Base-by-base conservation (phyloP, 2,797 vertebrate genomes). In the Manis javanica region DNA sequence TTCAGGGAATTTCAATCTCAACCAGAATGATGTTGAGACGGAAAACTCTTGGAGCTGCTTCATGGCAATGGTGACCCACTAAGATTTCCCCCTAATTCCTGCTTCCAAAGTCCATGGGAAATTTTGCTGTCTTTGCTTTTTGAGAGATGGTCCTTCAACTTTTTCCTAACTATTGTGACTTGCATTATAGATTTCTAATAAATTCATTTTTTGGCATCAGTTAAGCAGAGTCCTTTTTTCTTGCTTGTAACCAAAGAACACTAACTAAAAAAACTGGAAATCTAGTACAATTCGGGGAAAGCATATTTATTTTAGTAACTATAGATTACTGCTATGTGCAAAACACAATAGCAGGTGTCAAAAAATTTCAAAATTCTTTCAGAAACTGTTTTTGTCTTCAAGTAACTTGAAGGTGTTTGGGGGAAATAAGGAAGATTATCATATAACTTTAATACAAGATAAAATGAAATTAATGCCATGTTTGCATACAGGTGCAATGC, bases 281-380 rank as follows among this genome's bases (percentile, higher is more conserved):
- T n/a, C 23, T 87, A 95, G 59, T n/a, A 91, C 19, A 90, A 59
- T 37, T 34, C 88, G 5, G 42, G 78, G 34, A 86, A 96, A 75
- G 6, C 3, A n/a, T 57, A 85, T 49, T 71, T 79, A 90, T 87
- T 85, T 75, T 53, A 87, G 83, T 16, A 69, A 69, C 6, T 90
- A 55, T 26, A 71, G 2, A 26, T 7, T 75, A n/a, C 6, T 71
- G 7, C 12, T 84, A 37, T n/a, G 5, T 77, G 7, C 29, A 78
- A 79, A 74, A 92, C 11, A 39, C 53, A 74, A 8, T 49, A 69
- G 12, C 57, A 71, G 14, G 8, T 78, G 2, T 7, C 12, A 72
- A 57, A 61, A 77, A 5, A 11, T n/a, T 26, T 51, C 7, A 72
- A 87, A 92, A 81, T 72, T 85, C 11, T 91, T 72, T 68, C 8